Evolutionary conservation across 1,140 invertebrate species (phyloP).

Genomic region (Paracyclopina nana): DNA sequence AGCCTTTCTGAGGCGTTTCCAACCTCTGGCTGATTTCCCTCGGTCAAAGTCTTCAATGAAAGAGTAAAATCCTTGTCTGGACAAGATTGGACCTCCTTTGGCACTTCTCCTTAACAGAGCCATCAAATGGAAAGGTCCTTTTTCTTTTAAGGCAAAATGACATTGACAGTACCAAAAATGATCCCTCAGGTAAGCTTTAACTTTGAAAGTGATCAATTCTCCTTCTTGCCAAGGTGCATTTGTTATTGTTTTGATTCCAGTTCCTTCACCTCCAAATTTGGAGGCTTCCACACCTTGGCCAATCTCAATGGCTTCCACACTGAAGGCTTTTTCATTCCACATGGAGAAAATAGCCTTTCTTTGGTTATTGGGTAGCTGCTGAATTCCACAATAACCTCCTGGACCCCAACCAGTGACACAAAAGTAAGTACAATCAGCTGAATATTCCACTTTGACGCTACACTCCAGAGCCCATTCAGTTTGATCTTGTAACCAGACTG

Average conservation of each 20-base stretch:
- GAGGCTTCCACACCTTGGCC: not conserved
- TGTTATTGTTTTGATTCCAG: not conserved
- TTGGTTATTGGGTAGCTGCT: not conserved
- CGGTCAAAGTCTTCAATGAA: not conserved
- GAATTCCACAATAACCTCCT: slow-evolving; percentile 13
- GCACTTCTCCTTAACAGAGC: not conserved
- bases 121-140: not conserved
- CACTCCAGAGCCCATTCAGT: slow-evolving; percentile 3
- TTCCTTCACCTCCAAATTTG: not conserved
- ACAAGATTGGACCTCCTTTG: not conserved
- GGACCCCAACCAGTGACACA: slow-evolving; percentile 16
- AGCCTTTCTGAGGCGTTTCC: not conserved
- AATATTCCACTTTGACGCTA: not conserved
- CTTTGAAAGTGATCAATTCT: not conserved
- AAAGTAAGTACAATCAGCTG: slow-evolving; percentile 15
- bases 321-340: not conserved
- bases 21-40: not conserved
- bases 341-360: not conserved
- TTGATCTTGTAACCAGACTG: no score
- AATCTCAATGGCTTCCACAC: not conserved
- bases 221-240: not conserved
- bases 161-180: not conserved
- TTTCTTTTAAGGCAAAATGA: not conserved
- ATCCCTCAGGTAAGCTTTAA: no score
- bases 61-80: not conserved